Percentiles rank a stretch among this genome's conserved stretches.
Evolutionary conservation across 2,888 invertebrate species (phyloP).

Genomic region (Platycheirus albimanus): DNA sequence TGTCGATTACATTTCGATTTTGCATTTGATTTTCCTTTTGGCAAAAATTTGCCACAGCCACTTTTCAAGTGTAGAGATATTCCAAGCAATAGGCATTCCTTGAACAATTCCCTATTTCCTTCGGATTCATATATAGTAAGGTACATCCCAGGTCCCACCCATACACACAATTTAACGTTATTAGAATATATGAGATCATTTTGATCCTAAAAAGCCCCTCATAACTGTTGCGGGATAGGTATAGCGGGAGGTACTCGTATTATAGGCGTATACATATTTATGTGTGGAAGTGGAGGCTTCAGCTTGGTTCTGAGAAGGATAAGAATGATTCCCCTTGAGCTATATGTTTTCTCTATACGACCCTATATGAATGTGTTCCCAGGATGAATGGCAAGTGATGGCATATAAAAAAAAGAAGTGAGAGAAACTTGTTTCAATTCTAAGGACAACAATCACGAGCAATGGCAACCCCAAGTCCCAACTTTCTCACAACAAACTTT

Average conservation of each 20-base stretch:
- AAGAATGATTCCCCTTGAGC: conserved; percentile 35
- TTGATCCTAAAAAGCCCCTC: conserved; percentile 39
- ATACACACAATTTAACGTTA: conserved; percentile 45
- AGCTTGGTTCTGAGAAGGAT: conserved; percentile 6
- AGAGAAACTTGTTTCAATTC: conserved; percentile 11
- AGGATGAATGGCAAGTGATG: neutral
- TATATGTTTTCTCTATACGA: conserved; percentile 19
- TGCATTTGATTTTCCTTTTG: conserved; percentile 51
- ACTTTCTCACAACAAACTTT: conserved; percentile 43
- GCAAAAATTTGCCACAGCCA: conserved; percentile 26
- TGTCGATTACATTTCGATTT: conserved; percentile 66
- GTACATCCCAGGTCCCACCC: neutral
- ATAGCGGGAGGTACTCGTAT: neutral
- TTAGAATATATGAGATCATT: conserved; percentile 60
- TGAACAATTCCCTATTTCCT: too few species aligned
- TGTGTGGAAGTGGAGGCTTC: too few species aligned
- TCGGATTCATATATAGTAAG: too few species aligned
- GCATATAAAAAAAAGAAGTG: neutral
- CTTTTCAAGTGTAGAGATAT: neutral
- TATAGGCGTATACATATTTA: too few species aligned
- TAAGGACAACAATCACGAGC: conserved; percentile 33
- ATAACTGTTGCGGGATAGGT: conserved; percentile 22
- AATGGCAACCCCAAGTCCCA: neutral
- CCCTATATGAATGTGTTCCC: conserved; percentile 15
- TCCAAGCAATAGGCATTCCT: too few species aligned